Evolutionary conservation across 2,888 invertebrate genomes (phyloP), one percentile per base, ranked within the genome.

Genomic region (Rosalia funebris): DNA sequence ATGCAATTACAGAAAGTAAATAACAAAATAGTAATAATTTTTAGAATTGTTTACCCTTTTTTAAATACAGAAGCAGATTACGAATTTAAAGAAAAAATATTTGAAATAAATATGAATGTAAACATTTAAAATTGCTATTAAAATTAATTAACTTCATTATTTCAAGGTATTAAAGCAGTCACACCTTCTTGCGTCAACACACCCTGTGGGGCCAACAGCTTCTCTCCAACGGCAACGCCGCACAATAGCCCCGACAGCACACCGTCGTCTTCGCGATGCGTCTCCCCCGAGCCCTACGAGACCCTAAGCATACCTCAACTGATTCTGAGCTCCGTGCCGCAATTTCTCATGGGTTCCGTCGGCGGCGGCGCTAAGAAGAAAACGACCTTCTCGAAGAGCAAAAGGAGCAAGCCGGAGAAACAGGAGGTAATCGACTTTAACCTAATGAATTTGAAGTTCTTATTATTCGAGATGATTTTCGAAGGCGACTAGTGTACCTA

Each of bases 191-290:
- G 87, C 37, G 79, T 87, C 0, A 84, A 87, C 67, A 87, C 89
- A 2, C 89, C 91, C 4, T 86, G 85, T 39, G 88, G 87, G 19
- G 83, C 84, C 1, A 85, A 86, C 65, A 88, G 85, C 75, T 93
- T 86, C 79, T 87, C 91, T 4, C 92, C 93, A 1, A 94, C 94
- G 0, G 93, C 93, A 4, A 95, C 95, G 3, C 95, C 95, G 1
- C 91, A 92, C 76, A 95, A 95, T 80, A 93, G 92, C 76, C 94
- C 94, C 1, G 88, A 90, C 71, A 87, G 87, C 36, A 81, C 88
- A 20, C 89, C 89, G 0, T 85, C 86, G 0, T 80, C 82, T 0
- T 83, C 85, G 11, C 54, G 63, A 37, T 81, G 84, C 44, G 83
- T 83, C 10, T 89, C 89, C 0, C 89, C 89, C 5, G 84, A 86